Evolutionary conservation across 2,797 vertebrate genomes (phyloP), one percentile per base, ranked within the genome.

Genomic region (Rhadinocentrus ornatus): DNA sequence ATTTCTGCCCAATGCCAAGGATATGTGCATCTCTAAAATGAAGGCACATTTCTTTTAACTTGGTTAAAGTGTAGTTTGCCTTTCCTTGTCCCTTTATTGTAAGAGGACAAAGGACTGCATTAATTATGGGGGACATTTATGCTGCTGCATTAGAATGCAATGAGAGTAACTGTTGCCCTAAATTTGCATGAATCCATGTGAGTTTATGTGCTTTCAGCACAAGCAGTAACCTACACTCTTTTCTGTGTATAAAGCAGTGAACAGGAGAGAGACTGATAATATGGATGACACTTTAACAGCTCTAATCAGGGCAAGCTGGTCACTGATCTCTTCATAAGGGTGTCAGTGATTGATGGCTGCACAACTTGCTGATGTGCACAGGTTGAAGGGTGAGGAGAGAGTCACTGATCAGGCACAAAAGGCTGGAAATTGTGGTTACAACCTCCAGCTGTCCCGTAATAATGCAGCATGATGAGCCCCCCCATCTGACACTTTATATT

Each of bases 301-400:
- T 85, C 70, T 89, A 88, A 91, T 90, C 88, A 86, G 91, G 83
- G 31, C 88, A 82, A 86, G 86, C 77, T 77, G 88, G 86, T 78
- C 53, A 67, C 86, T 85, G 87, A 88, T 89, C 86, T 87, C 83
- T 84, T 88, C 85, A 80, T 75, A 54, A 29, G 44, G 57, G 37
- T 65, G 91, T 73, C 83, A 71, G 62, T 89, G 89, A 91, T 77
- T 87, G 92, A 91, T 91, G 77, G 86, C 77, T 6, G 56, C 70
- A n/a, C 48, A 27, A 79, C 69, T 78, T 79, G 88, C 91, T 88
- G 89, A 88, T 81, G 82, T 31, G 5, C 70, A 70, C 72, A 80
- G 84, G 84, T 84, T 78, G 85, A 75, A 78, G 75, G 81, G 66
- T 69, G 74, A 78, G 34, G 46, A 61, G 79, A 55, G 78, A 75